These are phyloP conservation scores for Scolopax mira DNA, from an alignment of 2,113 vertebrate species.

Conservation along the genomic window DNA sequence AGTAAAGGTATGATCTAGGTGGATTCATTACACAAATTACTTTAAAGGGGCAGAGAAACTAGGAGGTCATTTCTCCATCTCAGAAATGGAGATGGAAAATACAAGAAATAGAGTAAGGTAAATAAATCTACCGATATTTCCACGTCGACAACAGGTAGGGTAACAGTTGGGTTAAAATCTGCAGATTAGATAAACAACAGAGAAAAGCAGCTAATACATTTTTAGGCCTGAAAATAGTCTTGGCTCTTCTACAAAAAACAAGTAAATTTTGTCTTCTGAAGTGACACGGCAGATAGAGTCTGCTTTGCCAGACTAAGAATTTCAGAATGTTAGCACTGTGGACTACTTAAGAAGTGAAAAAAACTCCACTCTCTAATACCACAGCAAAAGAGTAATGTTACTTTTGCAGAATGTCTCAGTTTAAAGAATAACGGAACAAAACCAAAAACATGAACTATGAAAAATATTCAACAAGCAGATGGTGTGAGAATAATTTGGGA, in stretches of 20 bases:
- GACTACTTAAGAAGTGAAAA: background rate
- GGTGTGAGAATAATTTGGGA: conserved; percentile 59
- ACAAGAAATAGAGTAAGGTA: background rate
- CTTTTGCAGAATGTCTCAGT: conserved; percentile 45
- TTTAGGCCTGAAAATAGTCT: background rate
- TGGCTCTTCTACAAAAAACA: background rate
- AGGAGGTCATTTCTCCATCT: background rate
- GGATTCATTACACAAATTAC: background rate
- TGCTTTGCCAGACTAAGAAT: background rate
- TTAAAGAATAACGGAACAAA: conserved; percentile 40
- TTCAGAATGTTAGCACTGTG: background rate
- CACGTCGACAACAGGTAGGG: background rate
- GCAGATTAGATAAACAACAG: background rate
- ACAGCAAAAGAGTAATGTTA: background rate
- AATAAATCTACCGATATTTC: background rate
- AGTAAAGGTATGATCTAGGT: background rate
- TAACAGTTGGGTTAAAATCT: background rate
- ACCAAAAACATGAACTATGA: conserved; percentile 46
- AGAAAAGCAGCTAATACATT: background rate
- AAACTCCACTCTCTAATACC: background rate
- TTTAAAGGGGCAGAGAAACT: background rate
- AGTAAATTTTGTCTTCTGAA: background rate
- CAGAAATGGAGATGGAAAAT: background rate
- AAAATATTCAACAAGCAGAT: conserved; percentile 66
- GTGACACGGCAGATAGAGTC: background rate